Percentiles rank a stretch among this genome's conserved stretches.
These are phyloP conservation scores for Drosophila pruinosa DNA, from an alignment of 1,140 invertebrate species.

Conservation along the genomic window DNA sequence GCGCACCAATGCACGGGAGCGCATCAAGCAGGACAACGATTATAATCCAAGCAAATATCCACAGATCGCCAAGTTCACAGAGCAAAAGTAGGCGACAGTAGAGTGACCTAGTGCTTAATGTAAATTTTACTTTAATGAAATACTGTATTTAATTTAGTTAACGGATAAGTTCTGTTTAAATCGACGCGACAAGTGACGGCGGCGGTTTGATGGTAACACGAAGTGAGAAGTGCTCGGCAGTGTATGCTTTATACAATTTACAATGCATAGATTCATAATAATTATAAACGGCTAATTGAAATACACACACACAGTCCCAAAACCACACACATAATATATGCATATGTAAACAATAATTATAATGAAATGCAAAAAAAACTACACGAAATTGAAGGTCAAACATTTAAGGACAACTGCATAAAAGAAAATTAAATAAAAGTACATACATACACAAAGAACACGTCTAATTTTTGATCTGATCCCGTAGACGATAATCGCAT, in stretches of 20 bases:
- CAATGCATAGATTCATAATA: constrained; percentile 27
- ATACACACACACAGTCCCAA: constrained; percentile 4
- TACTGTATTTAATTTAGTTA: constrained; percentile 75
- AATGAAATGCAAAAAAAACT: constrained; percentile 14
- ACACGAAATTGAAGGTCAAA: constrained; percentile 31
- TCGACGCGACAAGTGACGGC: background rate
- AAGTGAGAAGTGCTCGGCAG: constrained; percentile 1
- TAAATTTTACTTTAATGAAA: constrained; percentile 72
- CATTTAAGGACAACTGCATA: constrained; percentile 41
- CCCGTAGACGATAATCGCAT: too few relatives aligned
- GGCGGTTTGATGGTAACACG: background rate
- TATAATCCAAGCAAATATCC: constrained; percentile 78
- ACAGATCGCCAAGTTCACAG: constrained; percentile 77
- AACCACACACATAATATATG: constrained; percentile 11
- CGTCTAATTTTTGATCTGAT: constrained; percentile 21
- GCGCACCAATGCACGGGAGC: constrained; percentile 61
- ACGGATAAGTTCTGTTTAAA: constrained; percentile 63
- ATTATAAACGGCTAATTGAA: constrained; percentile 41
- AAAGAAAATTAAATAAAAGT: constrained; percentile 41
- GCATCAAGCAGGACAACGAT: constrained; percentile 73
- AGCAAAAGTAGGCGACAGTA: constrained; percentile 62
- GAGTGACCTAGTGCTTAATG: constrained; percentile 52
- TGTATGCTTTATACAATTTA: constrained; percentile 11
- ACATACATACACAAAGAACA: constrained; percentile 8
- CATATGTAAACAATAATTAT: constrained; percentile 2